phyloP scores from a whole-genome alignment of 2,113 vertebrate species.

The Geococcyx californianus region DNA sequence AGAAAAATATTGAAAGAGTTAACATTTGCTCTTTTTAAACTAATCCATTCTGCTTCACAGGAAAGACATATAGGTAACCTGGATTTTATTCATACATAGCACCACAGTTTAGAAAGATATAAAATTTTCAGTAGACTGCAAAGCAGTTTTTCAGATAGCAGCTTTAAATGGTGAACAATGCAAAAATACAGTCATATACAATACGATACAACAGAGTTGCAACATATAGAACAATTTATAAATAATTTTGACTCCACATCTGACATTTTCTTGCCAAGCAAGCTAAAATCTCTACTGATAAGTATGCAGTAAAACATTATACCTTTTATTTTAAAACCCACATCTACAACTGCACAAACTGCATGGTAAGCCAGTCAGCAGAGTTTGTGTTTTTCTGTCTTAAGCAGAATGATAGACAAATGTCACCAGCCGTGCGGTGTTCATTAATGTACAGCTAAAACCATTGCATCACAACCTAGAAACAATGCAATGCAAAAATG shows the following conservation, averaged over 20 bases:
- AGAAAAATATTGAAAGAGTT: not conserved
- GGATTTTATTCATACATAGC: not conserved
- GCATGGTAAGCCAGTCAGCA: not conserved
- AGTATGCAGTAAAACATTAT: not conserved
- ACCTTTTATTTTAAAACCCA: not conserved
- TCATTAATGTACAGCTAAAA: slow-evolving; percentile 25
- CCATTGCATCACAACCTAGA: slow-evolving; percentile 41
- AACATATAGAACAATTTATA: not conserved
- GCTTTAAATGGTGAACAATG: not conserved
- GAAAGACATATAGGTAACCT: not conserved
- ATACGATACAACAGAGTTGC: not conserved
- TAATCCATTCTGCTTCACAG: not conserved
- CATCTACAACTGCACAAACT: not conserved
- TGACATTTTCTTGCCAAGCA: not conserved
- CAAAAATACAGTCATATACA: not conserved
- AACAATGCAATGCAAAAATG: slow-evolving; percentile 70
- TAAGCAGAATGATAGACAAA: not conserved
- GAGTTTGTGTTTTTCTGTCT: not conserved
- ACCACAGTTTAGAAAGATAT: not conserved
- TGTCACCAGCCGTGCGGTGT: not conserved
- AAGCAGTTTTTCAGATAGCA: not conserved
- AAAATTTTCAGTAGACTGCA: not conserved
- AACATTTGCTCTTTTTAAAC: not conserved
- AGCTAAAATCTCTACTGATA: not conserved
- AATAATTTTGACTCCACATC: not conserved